These are phyloP conservation scores for Lampris incognitus DNA, from an alignment of 2,113 vertebrate species.

Conservation along the genomic window DNA sequence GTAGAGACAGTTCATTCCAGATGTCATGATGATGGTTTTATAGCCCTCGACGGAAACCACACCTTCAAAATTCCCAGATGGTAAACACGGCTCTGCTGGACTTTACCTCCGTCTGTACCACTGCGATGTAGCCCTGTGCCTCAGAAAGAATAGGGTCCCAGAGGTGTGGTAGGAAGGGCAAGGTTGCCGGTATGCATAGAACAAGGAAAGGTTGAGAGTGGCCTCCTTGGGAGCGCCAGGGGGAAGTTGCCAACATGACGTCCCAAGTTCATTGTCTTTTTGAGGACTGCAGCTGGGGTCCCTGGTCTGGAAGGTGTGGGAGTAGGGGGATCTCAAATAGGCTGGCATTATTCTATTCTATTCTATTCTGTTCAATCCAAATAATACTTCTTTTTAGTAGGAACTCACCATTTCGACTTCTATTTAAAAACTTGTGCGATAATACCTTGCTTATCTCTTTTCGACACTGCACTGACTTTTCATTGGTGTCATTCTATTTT, in stretches of 20 bases:
- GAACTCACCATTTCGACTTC: too few species aligned
- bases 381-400: too few species aligned
- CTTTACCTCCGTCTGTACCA: background rate
- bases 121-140: conserved; percentile 19
- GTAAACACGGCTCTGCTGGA: too few species aligned
- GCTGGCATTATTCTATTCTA: background rate
- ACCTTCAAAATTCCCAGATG: too few species aligned
- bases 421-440: too few species aligned
- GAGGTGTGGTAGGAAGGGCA: conserved; percentile 47
- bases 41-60: too few species aligned
- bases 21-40: too few species aligned
- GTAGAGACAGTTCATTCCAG: too few species aligned
- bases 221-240: conserved; percentile 3
- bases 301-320: conserved; percentile 3
- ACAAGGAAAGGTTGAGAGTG: conserved; percentile 12
- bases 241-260: background rate
- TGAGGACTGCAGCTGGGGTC: background rate
- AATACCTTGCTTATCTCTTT: too few species aligned
- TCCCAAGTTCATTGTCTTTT: conserved; percentile 11
- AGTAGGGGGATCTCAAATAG: background rate
- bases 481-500: too few species aligned
- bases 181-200: conserved; percentile 36
- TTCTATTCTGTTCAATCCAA: background rate
- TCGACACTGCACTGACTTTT: too few species aligned
- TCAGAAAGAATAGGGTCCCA: conserved; percentile 43